Evolutionary conservation across 2,888 invertebrate genomes (phyloP), one percentile per base, ranked within the genome.

Genomic region (Cantharis lateralis): DNA sequence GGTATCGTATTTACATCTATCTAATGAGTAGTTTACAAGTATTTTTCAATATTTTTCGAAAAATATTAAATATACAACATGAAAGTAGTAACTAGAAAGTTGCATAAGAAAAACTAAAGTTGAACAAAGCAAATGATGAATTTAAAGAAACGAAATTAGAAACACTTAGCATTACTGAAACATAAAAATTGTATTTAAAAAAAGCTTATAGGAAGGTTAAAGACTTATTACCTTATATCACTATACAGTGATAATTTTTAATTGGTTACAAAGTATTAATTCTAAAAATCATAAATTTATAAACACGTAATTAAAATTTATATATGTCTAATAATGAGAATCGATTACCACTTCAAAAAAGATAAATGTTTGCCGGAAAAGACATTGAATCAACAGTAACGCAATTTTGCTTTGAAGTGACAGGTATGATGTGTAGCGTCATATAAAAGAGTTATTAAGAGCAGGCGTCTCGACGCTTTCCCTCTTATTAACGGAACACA

Each of bases 401-500:
- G 72, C 70, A 70, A 78, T 76, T 70, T 70, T 66, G 68, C 80
- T 80, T 80, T 80, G 80, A 80, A 76, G 79, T 80, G 80, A 75
- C 79, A 79, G 78, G 78, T 75, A 81, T 81, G 81, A 81, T 81
- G 78, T 81, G 81, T 81, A 77, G 80, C 80, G 78, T 78, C 79
- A 78, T 77, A 80, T 79, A 80, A 80, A 78, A 80, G 80, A 82
- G 81, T 82, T 82, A 81, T 82, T 82, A 82, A 80, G 78, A 78
- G 77, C 81, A 80, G 79, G 82, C 82, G 82, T 81, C 80, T 79
- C 73, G 78, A 71, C 81, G 81, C 78, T 80, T 80, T 80, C 79
- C 81, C 80, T 81, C 79, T 80, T 81, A 81, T 81, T 82, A 81
- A 82, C 75, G 78, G 72, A 79, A 80, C 82, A 81, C 82, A 82